Percentiles rank a stretch among this genome's conserved stretches.
Evolutionary conservation across 2,797 vertebrate species (phyloP).

Genomic region (Melanotaenia maccullochi): DNA sequence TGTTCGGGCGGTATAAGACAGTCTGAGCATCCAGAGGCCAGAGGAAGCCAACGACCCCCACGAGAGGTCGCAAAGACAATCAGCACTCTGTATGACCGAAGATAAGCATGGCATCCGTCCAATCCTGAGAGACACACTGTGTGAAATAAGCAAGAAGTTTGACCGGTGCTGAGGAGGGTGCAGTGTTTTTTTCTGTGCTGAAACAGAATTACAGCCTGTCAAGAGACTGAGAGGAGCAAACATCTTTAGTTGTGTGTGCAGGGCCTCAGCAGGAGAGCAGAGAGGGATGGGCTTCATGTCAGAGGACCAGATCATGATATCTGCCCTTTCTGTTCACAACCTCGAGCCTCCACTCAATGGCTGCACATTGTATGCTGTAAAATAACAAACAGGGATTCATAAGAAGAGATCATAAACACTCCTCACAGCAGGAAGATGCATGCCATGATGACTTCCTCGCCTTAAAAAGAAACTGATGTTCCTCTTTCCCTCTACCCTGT

Average conservation of each 20-base stretch:
- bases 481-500: constrained; percentile 33
- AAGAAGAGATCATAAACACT: constrained; percentile 20
- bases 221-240: constrained; percentile 39
- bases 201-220: constrained; percentile 67
- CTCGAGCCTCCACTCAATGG: constrained; percentile 27
- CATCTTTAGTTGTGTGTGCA: constrained; percentile 23
- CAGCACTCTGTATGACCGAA: constrained; percentile 39
- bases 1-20: constrained; percentile 46
- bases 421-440: constrained; percentile 37
- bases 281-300: constrained; percentile 31
- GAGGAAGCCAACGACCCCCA: constrained; percentile 47
- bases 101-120: constrained; percentile 29
- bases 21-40: constrained; percentile 44
- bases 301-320: constrained; percentile 32
- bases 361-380: neutral
- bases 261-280: constrained; percentile 23
- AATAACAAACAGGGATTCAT: constrained; percentile 27
- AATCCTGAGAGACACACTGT: constrained; percentile 42
- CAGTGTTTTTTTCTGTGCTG: constrained; percentile 9
- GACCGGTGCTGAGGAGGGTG: constrained; percentile 7
- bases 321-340: constrained; percentile 21
- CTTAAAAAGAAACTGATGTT: constrained; percentile 42
- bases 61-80: constrained; percentile 56
- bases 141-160: constrained; percentile 23
- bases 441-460: constrained; percentile 25